Conservation (phyloP, 2,113 vertebrate species). For the Budorcas taxicolor region DNA sequence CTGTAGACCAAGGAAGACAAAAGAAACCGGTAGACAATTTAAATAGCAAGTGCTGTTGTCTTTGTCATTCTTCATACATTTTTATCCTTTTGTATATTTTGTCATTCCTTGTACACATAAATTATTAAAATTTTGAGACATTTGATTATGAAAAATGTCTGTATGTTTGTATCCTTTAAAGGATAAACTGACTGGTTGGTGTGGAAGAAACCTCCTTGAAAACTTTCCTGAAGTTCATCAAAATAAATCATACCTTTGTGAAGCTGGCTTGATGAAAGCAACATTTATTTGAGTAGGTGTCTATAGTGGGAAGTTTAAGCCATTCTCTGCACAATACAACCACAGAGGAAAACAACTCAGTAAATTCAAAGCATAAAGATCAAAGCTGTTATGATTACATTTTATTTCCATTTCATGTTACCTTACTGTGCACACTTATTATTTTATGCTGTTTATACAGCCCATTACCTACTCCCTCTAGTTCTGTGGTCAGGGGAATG, state of each 20-base stretch:
- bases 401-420: conserved; percentile 17
- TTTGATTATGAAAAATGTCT: neutral
- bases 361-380: conserved; percentile 8
- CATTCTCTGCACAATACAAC: neutral
- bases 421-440: neutral
- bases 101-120: neutral
- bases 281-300: neutral
- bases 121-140: neutral
- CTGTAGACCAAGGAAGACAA: neutral
- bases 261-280: neutral
- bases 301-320: neutral
- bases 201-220: conserved; percentile 1
- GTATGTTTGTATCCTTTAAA: neutral
- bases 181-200: neutral
- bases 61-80: neutral
- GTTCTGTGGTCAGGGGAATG: conserved; percentile 22
- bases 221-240: neutral
- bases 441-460: conserved; percentile 39
- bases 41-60: neutral
- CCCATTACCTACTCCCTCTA: neutral
- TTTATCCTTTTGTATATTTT: neutral
- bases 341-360: neutral
- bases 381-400: conserved; percentile 15
- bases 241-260: neutral
- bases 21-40: neutral